Percentiles rank a stretch among this genome's conserved stretches.
phyloP scores from a whole-genome alignment of 23 tunicate species.

The Ciona savignyi region DNA sequence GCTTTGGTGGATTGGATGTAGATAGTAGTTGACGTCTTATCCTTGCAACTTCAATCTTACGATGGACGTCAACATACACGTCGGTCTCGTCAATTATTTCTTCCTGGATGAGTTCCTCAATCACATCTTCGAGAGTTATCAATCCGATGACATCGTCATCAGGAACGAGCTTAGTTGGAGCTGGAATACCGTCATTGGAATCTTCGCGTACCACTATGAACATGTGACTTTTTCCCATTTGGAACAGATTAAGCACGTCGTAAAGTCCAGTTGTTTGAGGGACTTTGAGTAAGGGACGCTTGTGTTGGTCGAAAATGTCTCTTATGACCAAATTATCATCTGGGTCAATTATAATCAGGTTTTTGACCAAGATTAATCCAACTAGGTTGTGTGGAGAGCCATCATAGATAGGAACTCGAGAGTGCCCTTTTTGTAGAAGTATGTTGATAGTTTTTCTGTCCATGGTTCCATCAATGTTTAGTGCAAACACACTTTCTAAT shows the following conservation, averaged over 20 bases:
- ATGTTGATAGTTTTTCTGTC: slow-evolving; percentile 63
- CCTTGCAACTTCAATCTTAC: slow-evolving; percentile 63
- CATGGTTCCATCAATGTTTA: slow-evolving; percentile 47
- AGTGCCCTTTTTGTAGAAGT: slow-evolving; percentile 56
- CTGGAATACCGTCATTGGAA: neutral
- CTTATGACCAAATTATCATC: slow-evolving; percentile 41
- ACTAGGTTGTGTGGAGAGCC: slow-evolving; percentile 30
- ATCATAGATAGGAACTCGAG: slow-evolving; percentile 76
- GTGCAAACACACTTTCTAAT: slow-evolving; percentile 47
- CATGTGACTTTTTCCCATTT: slow-evolving; percentile 84
- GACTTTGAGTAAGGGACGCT: slow-evolving; percentile 45
- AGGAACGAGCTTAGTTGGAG: neutral
- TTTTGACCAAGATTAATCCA: slow-evolving; percentile 72
- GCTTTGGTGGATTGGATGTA: slow-evolving; percentile 1
- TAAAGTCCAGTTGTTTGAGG: slow-evolving; percentile 35
- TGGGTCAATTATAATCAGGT: slow-evolving; percentile 80
- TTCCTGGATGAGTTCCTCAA: slow-evolving; percentile 98
- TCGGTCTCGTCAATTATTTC: slow-evolving; percentile 99
- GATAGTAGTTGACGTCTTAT: slow-evolving; percentile 22
- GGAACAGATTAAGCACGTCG: slow-evolving; percentile 65
- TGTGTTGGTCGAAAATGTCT: slow-evolving; percentile 46
- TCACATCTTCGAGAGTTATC: slow-evolving; percentile 94
- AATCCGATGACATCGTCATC: slow-evolving; percentile 51
- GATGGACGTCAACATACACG: slow-evolving; percentile 53
- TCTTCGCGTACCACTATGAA: slow-evolving; percentile 39